Evolutionary conservation across 2,113 vertebrate species (phyloP).

Genomic region (Corydoras maculifer): DNA sequence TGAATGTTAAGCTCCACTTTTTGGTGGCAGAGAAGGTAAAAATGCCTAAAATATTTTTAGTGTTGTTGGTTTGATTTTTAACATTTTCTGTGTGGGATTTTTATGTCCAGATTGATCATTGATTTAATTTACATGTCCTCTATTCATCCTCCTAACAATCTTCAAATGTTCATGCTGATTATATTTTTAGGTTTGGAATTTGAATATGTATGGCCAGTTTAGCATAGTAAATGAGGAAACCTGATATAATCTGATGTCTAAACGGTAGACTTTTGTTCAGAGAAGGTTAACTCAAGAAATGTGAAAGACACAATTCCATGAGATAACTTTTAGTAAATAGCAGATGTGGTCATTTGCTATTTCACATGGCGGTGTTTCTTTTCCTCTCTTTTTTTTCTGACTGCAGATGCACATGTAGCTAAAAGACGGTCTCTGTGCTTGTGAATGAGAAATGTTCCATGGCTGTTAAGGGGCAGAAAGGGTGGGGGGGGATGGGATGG

Average conservation of each 20-base stretch:
- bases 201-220: constrained; percentile 2
- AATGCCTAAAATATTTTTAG: constrained; percentile 7
- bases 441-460: constrained; percentile 47
- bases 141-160: not conserved
- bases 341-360: constrained; percentile 18
- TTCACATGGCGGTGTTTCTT: constrained; percentile 28
- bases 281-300: constrained; percentile 9
- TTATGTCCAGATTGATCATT: not conserved
- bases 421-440: constrained; percentile 49
- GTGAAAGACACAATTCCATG: not conserved
- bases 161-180: not conserved
- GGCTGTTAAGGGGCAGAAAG: constrained; percentile 33
- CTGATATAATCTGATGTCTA: not conserved
- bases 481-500: not conserved
- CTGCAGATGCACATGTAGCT: constrained; percentile 47
- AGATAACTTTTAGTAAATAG: not conserved
- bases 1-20: constrained; percentile 45
- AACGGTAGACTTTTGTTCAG: not conserved
- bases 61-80: constrained; percentile 9
- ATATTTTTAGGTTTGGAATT: not conserved
- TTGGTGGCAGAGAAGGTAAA: not conserved
- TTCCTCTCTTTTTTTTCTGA: constrained; percentile 3
- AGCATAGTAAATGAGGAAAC: not conserved
- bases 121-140: too few species aligned
- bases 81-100: not conserved